Conservation (phyloP, 2,113 vertebrate species). For the Chlorodrepanis virens region DNA sequence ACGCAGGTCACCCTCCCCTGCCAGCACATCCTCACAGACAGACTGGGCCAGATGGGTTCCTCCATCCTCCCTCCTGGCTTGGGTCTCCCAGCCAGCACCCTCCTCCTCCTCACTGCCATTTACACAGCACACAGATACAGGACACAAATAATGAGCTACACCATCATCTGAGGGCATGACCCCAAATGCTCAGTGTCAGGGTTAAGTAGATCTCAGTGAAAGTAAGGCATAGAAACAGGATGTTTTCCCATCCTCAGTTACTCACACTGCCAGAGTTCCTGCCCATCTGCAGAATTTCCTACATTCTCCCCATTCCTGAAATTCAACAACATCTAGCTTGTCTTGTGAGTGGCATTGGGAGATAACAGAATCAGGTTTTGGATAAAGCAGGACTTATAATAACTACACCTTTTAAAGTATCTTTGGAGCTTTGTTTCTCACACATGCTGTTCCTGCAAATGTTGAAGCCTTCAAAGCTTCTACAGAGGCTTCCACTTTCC, state of each 20-base stretch:
- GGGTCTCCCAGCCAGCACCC: background rate
- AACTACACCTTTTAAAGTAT: background rate
- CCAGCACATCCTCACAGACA: background rate
- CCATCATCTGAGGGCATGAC: background rate
- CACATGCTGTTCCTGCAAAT: background rate
- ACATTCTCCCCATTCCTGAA: background rate
- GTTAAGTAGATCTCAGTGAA: background rate
- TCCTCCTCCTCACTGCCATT: background rate
- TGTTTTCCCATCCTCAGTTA: background rate
- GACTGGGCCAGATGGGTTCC: background rate
- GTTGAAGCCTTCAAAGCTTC: background rate
- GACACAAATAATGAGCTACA: background rate
- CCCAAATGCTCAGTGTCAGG: background rate
- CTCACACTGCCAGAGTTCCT: rapidly evolving
- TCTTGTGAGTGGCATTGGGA: background rate
- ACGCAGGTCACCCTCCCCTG: background rate
- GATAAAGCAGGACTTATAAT: background rate
- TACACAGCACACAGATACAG: background rate
- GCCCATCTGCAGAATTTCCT: background rate
- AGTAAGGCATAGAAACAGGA: background rate
- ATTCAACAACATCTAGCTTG: background rate
- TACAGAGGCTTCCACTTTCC: background rate
- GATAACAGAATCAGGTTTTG: background rate
- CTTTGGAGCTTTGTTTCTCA: background rate
- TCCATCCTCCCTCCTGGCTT: background rate